A percentile compares a stretch with the other conserved stretches of the same genome.
phyloP scores from a whole-genome alignment of 2,888 invertebrate species.

The Pelosia muscerda region DNA sequence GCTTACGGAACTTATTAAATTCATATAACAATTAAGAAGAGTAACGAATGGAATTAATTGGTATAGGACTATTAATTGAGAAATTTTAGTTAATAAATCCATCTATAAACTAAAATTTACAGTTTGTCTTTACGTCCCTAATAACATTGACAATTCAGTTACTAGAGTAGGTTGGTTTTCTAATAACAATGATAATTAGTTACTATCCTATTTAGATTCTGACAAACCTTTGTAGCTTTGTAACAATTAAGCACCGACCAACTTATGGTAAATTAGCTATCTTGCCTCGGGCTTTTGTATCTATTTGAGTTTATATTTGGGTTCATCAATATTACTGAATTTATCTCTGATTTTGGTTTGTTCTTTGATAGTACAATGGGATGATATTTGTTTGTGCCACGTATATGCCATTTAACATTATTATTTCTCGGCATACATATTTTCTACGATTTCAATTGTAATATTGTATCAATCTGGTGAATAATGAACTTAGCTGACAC shows the following conservation, averaged over 20 bases:
- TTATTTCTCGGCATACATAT: not conserved
- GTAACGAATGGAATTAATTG: too few species aligned
- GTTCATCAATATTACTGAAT: not conserved
- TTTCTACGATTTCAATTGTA: not conserved
- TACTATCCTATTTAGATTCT: not conserved
- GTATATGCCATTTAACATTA: not conserved
- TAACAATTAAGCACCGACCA: not conserved
- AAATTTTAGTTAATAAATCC: not conserved
- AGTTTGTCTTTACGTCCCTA: too few species aligned
- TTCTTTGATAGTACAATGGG: not conserved
- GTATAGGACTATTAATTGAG: not conserved
- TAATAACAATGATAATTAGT: not conserved
- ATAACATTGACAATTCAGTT: not conserved
- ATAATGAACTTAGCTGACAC: not conserved
- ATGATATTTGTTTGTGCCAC: not conserved
- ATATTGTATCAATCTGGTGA: not conserved
- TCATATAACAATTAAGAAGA: not conserved
- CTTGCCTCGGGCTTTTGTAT: too few species aligned
- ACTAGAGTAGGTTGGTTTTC: not conserved
- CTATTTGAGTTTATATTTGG: not conserved
- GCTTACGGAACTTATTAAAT: too few species aligned
- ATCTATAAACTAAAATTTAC: too few species aligned
- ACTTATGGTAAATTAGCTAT: not conserved
- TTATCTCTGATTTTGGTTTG: not conserved
- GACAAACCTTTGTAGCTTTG: not conserved